Base-by-base conservation (phyloP, 2,888 invertebrate genomes). In the Nephrotoma guestfalica region DNA sequence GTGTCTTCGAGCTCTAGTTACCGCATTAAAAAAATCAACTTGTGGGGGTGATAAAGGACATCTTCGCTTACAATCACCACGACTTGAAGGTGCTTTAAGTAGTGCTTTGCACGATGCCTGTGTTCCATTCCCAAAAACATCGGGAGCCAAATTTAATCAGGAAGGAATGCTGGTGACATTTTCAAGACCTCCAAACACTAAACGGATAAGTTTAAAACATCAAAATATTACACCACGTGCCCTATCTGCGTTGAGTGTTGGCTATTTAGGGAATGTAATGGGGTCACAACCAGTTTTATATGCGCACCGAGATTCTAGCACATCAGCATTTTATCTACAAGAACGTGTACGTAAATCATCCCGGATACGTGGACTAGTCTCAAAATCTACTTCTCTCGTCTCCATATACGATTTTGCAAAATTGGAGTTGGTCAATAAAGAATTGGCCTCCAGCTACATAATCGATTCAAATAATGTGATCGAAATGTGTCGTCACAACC, bases 81-180 rank as follows among this genome's bases (percentile, higher is more conserved):
- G 91, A 2, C 87, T 92, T 2, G 92, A 92, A 87, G 92, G 92
- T 6, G 92, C 91, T 0, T 87, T 91, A 4, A 90, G 90, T 9
- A 90, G 90, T 3, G 91, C 91, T 0, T 87, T 92, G 5, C 91
- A 91, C 86, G 97, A 97, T 89, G 95, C 96, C 6, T 96, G 96
- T 90, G 96, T 99, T 88, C 98, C 98, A 0, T 99, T 98, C 91
- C 98, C 98, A 0, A 93, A 97, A 86, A 98, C 98, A 0, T 97
- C 97, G 9, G 98, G 98, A 0, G 98, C 97, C 0, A 95, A 96
- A 89, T 99, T 98, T 93, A 97, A 97, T 91, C 96, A 96, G 41
- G 96, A 96, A 40, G 97, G 97, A 89, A 94, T 95, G 87, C 91
- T 99, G 87, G 97, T 97, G 0, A 96, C 96, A 88, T 98, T 98